A percentile compares a stretch with the other conserved stretches of the same genome.
Evolutionary conservation across 64 coral and sea anemone genomes (phyloP).

Genomic region (Montipora sp.): DNA sequence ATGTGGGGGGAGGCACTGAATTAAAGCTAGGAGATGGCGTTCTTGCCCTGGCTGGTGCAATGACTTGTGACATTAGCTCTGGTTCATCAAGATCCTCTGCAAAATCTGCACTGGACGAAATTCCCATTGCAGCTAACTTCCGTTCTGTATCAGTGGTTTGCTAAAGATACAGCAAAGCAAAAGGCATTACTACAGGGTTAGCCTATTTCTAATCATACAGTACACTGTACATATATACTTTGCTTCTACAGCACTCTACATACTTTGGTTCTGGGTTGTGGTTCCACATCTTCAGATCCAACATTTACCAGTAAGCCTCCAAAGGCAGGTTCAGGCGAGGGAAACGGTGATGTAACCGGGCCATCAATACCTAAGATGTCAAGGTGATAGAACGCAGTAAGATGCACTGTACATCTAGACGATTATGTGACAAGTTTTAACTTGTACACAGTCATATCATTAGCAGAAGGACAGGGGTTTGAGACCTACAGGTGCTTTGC

Average conservation of each 20-base stretch:
- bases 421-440: too few relatives aligned
- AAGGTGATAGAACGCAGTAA: neutral
- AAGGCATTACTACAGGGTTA: neutral
- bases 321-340: conserved; percentile 68
- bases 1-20: conserved; percentile 47
- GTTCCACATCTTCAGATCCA: conserved; percentile 76
- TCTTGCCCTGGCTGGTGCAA: conserved; percentile 78
- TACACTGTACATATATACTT: too few relatives aligned
- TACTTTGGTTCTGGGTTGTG: conserved; percentile 56
- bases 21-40: conserved; percentile 80
- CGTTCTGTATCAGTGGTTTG: conserved; percentile 95
- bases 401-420: too few relatives aligned
- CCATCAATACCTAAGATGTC: conserved; percentile 79
- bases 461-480: too few relatives aligned
- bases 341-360: conserved; percentile 39
- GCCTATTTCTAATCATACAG: too few relatives aligned
- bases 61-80: conserved; percentile 72
- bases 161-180: neutral
- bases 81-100: conserved; percentile 84
- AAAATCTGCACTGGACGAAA: conserved; percentile 95
- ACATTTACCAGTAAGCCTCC: conserved; percentile 90
- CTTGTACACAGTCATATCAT: too few relatives aligned
- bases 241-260: neutral
- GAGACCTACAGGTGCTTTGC: too few relatives aligned
- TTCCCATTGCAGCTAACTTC: conserved; percentile 97